Conservation (phyloP, 2,113 vertebrate species). For the Tauraco erythrolophus region DNA sequence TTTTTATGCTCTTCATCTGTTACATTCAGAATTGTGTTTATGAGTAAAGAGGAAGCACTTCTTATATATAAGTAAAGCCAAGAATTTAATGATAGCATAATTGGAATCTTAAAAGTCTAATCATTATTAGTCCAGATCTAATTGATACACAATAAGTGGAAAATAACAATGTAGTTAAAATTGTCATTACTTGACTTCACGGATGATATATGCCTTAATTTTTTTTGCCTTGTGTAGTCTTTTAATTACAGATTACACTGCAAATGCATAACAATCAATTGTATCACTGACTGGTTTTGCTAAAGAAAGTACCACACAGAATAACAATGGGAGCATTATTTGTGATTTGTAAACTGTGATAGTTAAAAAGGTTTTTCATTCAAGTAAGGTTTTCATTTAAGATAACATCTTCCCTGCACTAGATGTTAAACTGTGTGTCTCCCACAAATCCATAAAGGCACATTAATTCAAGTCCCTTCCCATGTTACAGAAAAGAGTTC, state of each 20-base stretch:
- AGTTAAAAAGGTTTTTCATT: neutral
- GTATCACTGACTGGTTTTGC: neutral
- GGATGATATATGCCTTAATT: neutral
- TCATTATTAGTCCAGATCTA: neutral
- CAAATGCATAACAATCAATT: neutral
- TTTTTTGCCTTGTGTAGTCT: neutral
- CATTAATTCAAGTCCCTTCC: neutral
- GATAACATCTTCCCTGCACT: neutral
- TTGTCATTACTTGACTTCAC: neutral
- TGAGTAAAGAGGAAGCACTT: neutral
- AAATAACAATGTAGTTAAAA: neutral
- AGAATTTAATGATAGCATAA: neutral
- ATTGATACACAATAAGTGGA: neutral
- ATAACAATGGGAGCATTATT: neutral
- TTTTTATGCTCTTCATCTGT: neutral
- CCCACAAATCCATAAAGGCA: neutral
- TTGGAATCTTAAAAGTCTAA: neutral
- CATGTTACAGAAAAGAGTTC: neutral
- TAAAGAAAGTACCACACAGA: neutral
- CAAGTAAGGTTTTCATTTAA: neutral
- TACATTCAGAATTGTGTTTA: neutral
- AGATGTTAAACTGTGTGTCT: neutral
- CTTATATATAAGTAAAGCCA: neutral
- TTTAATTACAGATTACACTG: neutral
- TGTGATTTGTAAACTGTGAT: neutral